Conservation (phyloP, 1,140 invertebrate genomes). For the Drosophila azteca region DNA sequence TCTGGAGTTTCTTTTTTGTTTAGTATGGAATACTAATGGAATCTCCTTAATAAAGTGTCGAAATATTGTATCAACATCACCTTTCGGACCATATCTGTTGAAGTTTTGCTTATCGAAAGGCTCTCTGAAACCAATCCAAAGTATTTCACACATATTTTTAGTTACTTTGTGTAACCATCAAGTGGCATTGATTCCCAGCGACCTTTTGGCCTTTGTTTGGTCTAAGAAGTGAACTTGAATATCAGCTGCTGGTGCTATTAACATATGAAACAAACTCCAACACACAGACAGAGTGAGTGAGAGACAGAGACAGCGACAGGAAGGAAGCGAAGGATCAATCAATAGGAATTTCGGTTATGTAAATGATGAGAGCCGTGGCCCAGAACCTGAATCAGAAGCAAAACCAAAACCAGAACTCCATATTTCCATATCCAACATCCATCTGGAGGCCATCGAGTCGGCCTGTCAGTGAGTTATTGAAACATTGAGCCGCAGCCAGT, state of each 20-base stretch:
- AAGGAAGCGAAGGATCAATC: slow-evolving; percentile 38
- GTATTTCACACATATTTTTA: too few relatives aligned
- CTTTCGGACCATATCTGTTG: too few relatives aligned
- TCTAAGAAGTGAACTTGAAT: not conserved
- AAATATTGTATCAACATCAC: too few relatives aligned
- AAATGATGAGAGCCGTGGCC: slow-evolving; percentile 30
- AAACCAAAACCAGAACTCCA: not conserved
- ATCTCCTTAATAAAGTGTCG: too few relatives aligned
- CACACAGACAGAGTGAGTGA: not conserved
- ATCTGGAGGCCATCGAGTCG: slow-evolving; percentile 9
- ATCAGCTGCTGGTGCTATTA: slow-evolving; percentile 36
- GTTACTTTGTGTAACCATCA: too few relatives aligned
- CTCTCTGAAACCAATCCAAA: too few relatives aligned
- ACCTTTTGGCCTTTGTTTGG: not conserved
- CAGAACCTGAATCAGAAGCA: too few relatives aligned
- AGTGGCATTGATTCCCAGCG: too few relatives aligned
- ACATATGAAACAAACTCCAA: slow-evolving; percentile 42
- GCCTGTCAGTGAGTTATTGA: slow-evolving; percentile 22
- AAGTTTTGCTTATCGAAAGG: too few relatives aligned
- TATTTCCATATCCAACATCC: slow-evolving; percentile 12
- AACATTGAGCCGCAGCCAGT: slow-evolving; percentile 30
- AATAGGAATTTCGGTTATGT: slow-evolving; percentile 40
- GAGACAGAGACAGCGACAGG: not conserved
- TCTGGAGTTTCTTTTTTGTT: too few relatives aligned
- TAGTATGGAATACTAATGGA: too few relatives aligned